These are phyloP conservation scores for Albula glossodonta DNA, from an alignment of 2,113 vertebrate species.

Conservation along the genomic window DNA sequence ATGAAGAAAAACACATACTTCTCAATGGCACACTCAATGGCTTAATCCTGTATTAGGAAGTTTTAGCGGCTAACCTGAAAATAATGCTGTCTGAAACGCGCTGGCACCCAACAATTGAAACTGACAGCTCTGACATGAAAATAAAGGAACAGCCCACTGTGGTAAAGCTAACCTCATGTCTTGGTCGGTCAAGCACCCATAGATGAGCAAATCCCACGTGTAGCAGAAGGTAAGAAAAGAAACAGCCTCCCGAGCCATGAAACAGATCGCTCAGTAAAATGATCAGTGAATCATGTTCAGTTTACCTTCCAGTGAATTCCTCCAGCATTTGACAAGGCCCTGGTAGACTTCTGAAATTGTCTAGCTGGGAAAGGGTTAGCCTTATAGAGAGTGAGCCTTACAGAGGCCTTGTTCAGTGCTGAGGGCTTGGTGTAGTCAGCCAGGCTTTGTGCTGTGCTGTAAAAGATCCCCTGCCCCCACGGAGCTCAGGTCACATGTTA, in stretches of 20 bases:
- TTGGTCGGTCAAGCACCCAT: conserved; percentile 39
- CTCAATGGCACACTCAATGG: neutral
- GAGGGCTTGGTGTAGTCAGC: neutral
- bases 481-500: conserved; percentile 2
- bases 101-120: neutral
- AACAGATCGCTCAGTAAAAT: conserved; percentile 25
- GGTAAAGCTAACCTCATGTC: conserved; percentile 29
- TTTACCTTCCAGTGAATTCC: neutral
- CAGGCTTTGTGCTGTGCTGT: neutral
- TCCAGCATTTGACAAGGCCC: too few relatives aligned
- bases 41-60: neutral
- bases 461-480: neutral
- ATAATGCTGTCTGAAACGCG: neutral
- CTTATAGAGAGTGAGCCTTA: neutral
- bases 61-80: neutral
- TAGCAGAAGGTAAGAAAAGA: conserved; percentile 35
- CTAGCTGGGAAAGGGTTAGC: neutral
- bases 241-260: conserved; percentile 27
- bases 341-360: neutral
- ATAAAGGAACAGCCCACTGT: conserved; percentile 34
- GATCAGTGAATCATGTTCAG: neutral
- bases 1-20: neutral
- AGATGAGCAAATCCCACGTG: conserved; percentile 14
- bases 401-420: neutral
- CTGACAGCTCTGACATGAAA: conserved; percentile 16